Evolutionary conservation across 2,888 invertebrate genomes (phyloP).

Genomic region (Cheilosia impressa): DNA sequence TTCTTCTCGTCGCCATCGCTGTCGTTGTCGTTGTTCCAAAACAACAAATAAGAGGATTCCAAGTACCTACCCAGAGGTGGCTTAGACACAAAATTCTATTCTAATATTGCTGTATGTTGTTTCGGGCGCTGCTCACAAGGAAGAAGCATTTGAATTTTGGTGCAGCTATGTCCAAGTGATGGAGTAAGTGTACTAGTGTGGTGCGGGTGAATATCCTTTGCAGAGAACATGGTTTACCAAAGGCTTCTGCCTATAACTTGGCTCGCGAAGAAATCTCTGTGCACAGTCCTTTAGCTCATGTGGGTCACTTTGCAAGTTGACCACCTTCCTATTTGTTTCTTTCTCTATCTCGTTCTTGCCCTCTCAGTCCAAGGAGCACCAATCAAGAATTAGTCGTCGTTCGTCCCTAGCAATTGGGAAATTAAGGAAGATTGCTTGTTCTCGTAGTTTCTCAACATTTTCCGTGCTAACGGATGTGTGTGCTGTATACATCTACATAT

Average conservation of each 20-base stretch:
- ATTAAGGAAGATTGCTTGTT: conserved; percentile 70
- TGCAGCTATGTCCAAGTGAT: conserved; percentile 38
- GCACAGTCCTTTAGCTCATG: conserved; percentile 50
- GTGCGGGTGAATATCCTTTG: conserved; percentile 40
- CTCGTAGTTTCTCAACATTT: conserved; percentile 52
- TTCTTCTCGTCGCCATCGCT: conserved; percentile 32
- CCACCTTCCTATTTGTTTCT: conserved; percentile 46
- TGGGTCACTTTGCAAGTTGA: conserved; percentile 66
- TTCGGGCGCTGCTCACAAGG: conserved; percentile 55
- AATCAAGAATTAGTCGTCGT: conserved; percentile 73
- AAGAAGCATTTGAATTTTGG: conserved; percentile 65
- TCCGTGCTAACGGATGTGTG: background rate
- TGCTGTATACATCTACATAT: background rate
- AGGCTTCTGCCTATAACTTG: conserved; percentile 43
- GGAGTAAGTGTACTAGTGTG: conserved; percentile 38
- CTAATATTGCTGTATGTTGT: conserved; percentile 65
- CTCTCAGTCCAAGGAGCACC: conserved; percentile 70
- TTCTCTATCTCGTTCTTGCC: conserved; percentile 49
- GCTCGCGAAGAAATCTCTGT: conserved; percentile 64
- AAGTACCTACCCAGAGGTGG: conserved; percentile 64
- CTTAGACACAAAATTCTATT: conserved; percentile 70
- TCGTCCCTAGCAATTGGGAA: conserved; percentile 67
- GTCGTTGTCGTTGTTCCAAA: conserved; percentile 34
- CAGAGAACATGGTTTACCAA: conserved; percentile 47
- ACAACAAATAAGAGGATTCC: conserved; percentile 72